A percentile compares a stretch with the other conserved stretches of the same genome.
Evolutionary conservation across 2,797 vertebrate genomes (phyloP).

Genomic region (Moxostoma hubbsi): DNA sequence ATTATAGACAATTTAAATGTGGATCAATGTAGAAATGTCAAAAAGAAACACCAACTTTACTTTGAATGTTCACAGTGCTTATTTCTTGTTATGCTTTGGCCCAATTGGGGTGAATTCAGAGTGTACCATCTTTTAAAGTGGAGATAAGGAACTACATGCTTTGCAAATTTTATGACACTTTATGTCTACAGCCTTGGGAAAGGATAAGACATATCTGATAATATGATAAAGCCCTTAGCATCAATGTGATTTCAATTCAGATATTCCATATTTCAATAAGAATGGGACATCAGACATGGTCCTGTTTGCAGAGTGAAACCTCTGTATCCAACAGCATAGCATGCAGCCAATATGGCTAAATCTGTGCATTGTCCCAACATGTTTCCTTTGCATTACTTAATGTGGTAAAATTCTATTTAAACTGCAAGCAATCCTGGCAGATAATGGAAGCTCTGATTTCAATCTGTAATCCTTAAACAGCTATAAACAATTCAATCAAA

Average conservation of each 20-base stretch:
- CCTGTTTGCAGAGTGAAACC: conserved; percentile 23
- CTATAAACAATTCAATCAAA: conserved; percentile 38
- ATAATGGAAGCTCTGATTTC: conserved; percentile 50
- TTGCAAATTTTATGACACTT: conserved; percentile 22
- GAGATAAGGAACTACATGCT: conserved; percentile 31
- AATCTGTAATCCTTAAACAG: conserved; percentile 24
- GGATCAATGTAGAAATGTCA: background rate
- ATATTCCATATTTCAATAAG: conserved; percentile 3
- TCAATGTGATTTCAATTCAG: conserved; percentile 43
- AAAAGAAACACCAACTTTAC: conserved; percentile 5
- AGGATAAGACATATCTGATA: conserved; percentile 40
- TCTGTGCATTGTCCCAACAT: conserved; percentile 17
- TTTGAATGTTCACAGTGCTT: conserved; percentile 45
- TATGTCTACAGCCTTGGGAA: conserved; percentile 26
- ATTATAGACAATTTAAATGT: background rate
- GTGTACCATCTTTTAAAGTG: background rate
- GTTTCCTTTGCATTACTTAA: conserved; percentile 23
- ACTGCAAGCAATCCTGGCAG: conserved; percentile 38
- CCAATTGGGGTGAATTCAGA: conserved; percentile 40
- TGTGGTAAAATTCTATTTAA: conserved; percentile 33
- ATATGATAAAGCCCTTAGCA: conserved; percentile 56
- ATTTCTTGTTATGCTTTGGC: conserved; percentile 50
- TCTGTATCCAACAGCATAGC: conserved; percentile 27
- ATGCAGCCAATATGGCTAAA: conserved; percentile 46
- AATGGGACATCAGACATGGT: conserved; percentile 22